Base-by-base conservation (phyloP, 2,797 vertebrate species). In the Coregonus sp. region DNA sequence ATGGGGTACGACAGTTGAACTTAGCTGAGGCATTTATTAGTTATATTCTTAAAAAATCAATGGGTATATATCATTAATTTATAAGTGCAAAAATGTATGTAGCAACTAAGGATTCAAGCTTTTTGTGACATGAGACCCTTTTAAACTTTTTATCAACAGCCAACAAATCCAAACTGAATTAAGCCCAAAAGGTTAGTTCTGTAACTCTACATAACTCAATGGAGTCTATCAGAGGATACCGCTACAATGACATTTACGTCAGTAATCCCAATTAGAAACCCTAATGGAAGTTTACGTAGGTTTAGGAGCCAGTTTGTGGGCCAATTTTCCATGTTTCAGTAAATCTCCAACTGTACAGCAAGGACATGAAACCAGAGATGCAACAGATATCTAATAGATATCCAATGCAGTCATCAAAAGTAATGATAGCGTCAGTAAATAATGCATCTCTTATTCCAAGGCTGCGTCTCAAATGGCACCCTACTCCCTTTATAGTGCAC, bases 121-220 rank as follows among this genome's bases (percentile, higher is more conserved):
- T 5, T 35, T 35, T 35, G 33, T 35, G 9, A 40, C 40, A 40
- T 9, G 40, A 40, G 40, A 40, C 40, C 40, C 40, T 40, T 40
- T 40, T 2, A 9, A 40, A 2, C 7, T 0, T 40, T 47, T 47
- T 47, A 11, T 47, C 40, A 7, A 5, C 6, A 40, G 37, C 37
- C 37, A 40, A 40, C 37, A 5, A 47, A 47, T 11, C 40, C 9
- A 87, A 90, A 90, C 86, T 81, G 79, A 59, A 85, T 89, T 85
- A 85, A 16, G 2, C 70, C 33, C 47, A 35, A n/a, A 73, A 35
- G 61, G 72, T 78, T 81, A 82, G 79, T 84, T 68, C 72, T 82
- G 80, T 35, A 47, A 47, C 40, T 47, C 9, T 9, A 11, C 9
- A 9, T 47, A 83, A 85, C 81, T 40, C 75, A 84, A 85, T 75